phyloP scores from a whole-genome alignment of 2,888 invertebrate species.

The Lycophotia porphyrea region DNA sequence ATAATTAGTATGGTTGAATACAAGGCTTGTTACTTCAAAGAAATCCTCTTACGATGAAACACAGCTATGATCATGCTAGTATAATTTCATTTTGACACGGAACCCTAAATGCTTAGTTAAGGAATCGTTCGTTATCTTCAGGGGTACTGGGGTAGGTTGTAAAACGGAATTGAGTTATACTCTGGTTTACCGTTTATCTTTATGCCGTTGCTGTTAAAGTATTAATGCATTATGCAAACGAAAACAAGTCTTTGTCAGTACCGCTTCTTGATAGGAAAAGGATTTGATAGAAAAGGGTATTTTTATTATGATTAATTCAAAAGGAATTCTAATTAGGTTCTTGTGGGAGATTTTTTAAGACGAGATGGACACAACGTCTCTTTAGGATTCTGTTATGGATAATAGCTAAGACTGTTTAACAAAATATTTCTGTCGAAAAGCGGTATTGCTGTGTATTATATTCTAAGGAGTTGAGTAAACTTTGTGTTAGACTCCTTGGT shows the following conservation, averaged over 20 bases:
- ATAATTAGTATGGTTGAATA: no score
- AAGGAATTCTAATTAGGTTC: neutral
- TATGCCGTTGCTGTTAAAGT: slow-evolving; percentile 27
- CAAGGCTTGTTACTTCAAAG: neutral
- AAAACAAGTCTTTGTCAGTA: slow-evolving; percentile 21
- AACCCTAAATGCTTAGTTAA: slow-evolving; percentile 19
- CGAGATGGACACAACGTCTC: neutral
- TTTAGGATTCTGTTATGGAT: neutral
- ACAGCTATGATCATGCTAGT: neutral
- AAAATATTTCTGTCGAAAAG: neutral
- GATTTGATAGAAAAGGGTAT: neutral
- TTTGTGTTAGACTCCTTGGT: neutral
- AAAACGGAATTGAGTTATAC: slow-evolving; percentile 49
- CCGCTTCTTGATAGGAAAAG: slow-evolving; percentile 17
- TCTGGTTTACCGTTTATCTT: slow-evolving; percentile 45
- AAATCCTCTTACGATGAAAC: neutral
- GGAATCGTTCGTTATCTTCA: slow-evolving; percentile 37
- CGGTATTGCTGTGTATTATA: neutral
- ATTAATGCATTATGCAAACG: slow-evolving; percentile 46
- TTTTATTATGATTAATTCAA: slow-evolving; percentile 7
- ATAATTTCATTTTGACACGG: neutral
- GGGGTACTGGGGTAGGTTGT: slow-evolving; percentile 24
- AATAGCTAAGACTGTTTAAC: neutral
- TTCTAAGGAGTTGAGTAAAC: neutral
- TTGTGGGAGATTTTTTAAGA: neutral